Percentiles rank a stretch among this genome's conserved stretches.
Conservation (phyloP, 2,888 invertebrate species). For the Liposcelis brunnea region DNA sequence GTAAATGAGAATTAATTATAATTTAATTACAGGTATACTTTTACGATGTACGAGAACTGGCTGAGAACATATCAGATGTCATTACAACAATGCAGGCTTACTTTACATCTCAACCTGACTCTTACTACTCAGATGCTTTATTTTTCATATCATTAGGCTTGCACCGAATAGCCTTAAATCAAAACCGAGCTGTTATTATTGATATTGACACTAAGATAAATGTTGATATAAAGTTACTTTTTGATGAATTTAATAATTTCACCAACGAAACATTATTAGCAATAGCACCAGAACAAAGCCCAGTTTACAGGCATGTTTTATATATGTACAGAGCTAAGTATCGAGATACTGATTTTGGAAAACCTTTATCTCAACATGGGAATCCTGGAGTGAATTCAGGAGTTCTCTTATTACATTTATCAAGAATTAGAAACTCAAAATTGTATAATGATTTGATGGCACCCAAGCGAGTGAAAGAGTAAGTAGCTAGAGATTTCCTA, state of each 20-base stretch:
- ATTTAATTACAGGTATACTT: constrained; percentile 29
- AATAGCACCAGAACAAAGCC: constrained; percentile 53
- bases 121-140: constrained; percentile 60
- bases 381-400: constrained; percentile 54
- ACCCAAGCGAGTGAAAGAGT: constrained; percentile 27
- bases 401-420: constrained; percentile 51
- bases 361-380: constrained; percentile 23
- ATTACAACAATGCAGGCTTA: constrained; percentile 48
- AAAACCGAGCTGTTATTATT: constrained; percentile 46
- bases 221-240: constrained; percentile 45
- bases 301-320: constrained; percentile 60
- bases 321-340: constrained; percentile 45
- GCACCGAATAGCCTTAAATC: constrained; percentile 46
- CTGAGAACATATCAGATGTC: constrained; percentile 39
- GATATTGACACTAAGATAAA: constrained; percentile 64
- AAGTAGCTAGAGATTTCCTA: no score
- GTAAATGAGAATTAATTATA: constrained; percentile 9
- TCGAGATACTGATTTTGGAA: constrained; percentile 42
- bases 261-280: constrained; percentile 46
- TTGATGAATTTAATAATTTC: constrained; percentile 49
- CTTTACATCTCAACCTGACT: constrained; percentile 38
- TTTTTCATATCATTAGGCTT: constrained; percentile 62
- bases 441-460: constrained; percentile 37
- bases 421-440: constrained; percentile 42
- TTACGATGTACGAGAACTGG: constrained; percentile 43